Base-by-base conservation (phyloP, 2,797 vertebrate species). In the Tiaroga cobitis region DNA sequence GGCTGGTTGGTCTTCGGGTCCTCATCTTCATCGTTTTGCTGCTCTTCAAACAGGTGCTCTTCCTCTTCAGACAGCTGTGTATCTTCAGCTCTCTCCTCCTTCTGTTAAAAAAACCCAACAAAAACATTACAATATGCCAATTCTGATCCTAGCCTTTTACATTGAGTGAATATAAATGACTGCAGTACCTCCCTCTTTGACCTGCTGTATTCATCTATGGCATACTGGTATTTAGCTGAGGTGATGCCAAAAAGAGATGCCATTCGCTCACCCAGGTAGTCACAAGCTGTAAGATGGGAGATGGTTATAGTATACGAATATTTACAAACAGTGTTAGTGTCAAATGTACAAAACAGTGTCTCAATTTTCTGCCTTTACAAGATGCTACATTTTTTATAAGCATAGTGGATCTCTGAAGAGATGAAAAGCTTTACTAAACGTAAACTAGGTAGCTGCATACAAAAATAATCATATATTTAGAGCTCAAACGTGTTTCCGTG, bases 221-320 rank as follows among this genome's bases (percentile, higher is more conserved):
- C 98, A 82, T 99, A 99, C 1, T 99, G 98, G 91, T 99, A 99
- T 91, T 99, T 99, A 73, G 98, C 96, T 29, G 97, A 97, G 72
- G 97, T 99, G 91, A 99, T 97, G 15, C 98, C 98, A 83, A 99
- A 96, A 88, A 98, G 95, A 18, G 97, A 97, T 3, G 98, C 97
- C 94, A 99, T 97, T 92, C 97, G 97, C 91, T 99, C 98, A 67
- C 98, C 97, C 56, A 99, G 93, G 91, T 98, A 99, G 91, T 99
- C 98, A 90, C 98, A 99, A 10, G 98, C 98, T 99, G 93, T 81
- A 89, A 85, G 72, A 56, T 21, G n/a, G 76, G 9, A 61, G 24
- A 63, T 41, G 13, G 68, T 41, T 75, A 18, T 63, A 26, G 51
- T 59, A 72, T 19, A 13, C 6, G 6, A 24, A 61, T 56, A 11